Evolutionary conservation across 2,888 invertebrate species (phyloP), one percentile per base, ranked within the genome.

Genomic region (Xanthorhoe designata): DNA sequence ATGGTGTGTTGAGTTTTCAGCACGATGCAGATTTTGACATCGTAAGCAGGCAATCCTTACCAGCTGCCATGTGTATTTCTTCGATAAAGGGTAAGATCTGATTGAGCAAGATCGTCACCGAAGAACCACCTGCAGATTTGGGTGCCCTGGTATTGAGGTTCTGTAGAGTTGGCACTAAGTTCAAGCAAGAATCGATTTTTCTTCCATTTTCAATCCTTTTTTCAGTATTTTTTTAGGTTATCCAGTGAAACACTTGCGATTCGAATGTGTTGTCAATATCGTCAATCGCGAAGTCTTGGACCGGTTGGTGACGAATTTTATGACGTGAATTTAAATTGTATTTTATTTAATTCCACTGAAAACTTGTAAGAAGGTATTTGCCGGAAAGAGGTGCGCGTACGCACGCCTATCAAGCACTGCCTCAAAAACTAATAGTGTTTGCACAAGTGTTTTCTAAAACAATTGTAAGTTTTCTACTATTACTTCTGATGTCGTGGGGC

Each of bases 381-480:
- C 35, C 60, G 57, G 61, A 69, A 70, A 70, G 73, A 76, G 75
- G 55, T 69, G 78, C 77, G 80, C 77, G 75, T 82, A 82, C 80
- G 82, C 86, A 78, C 74, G 82, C 69, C 72, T 64, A 72, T 76
- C 72, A 76, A 71, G 78, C 75, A 85, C 85, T 84, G 85, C 85
- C 82, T 82, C 81, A 76, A 79, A 84, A 85, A 84, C 86, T 84
- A 83, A 81, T 86, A 80, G 74, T 89, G 87, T 91, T 87, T 91
- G 86, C 84, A 82, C 92, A 92, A 92, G 89, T 92, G 92, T 90
- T 91, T 89, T 90, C 88, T 85, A 88, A 88, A 92, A 92, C 91
- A 85, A 92, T 92, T 89, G 89, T 89, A 82, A 90, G 86, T 92
- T 67, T 92, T 90, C 91, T 92, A 91, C 89, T 89, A 90, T 89